Conservation (phyloP, 2,888 invertebrate genomes). For the Adela reaumurella region DNA sequence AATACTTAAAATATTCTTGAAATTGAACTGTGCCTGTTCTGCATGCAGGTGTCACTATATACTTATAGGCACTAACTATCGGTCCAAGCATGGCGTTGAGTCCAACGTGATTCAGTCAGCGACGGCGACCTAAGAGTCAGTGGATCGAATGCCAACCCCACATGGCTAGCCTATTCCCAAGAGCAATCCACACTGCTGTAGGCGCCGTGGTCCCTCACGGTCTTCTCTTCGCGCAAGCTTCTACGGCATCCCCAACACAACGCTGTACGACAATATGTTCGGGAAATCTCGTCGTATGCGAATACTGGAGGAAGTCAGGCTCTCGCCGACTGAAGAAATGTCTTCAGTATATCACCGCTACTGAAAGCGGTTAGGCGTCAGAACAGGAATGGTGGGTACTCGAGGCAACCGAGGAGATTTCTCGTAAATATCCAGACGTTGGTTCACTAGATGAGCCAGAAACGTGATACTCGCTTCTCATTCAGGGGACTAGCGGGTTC, state of each 20-base stretch:
- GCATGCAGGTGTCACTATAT: no score
- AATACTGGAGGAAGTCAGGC: conserved; percentile 65
- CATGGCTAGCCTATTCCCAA: conserved; percentile 70
- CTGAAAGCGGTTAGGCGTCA: conserved; percentile 62
- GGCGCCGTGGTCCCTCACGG: conserved; percentile 71
- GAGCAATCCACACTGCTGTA: conserved; percentile 70
- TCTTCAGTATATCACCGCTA: conserved; percentile 70
- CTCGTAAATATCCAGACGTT: conserved; percentile 59
- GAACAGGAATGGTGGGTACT: conserved; percentile 51
- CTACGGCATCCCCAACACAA: conserved; percentile 72
- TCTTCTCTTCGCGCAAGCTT: conserved; percentile 75
- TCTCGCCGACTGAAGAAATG: conserved; percentile 59
- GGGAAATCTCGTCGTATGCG: conserved; percentile 76
- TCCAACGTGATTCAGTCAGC: no score
- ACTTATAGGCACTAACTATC: conserved; percentile 19
- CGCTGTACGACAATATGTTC: conserved; percentile 72
- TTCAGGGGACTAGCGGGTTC: conserved; percentile 71
- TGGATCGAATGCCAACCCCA: conserved; percentile 31
- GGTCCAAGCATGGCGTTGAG: no score
- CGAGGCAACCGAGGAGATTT: conserved; percentile 68
- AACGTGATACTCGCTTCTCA: conserved; percentile 60
- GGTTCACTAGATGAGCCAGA: conserved; percentile 60
- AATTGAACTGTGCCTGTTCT: no score
- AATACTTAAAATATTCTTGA: no score
- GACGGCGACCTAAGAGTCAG: conserved; percentile 8